Percentiles rank a stretch among this genome's conserved stretches.
These are phyloP conservation scores for Acronicta psi DNA, from an alignment of 2,888 invertebrate species.

Conservation along the genomic window DNA sequence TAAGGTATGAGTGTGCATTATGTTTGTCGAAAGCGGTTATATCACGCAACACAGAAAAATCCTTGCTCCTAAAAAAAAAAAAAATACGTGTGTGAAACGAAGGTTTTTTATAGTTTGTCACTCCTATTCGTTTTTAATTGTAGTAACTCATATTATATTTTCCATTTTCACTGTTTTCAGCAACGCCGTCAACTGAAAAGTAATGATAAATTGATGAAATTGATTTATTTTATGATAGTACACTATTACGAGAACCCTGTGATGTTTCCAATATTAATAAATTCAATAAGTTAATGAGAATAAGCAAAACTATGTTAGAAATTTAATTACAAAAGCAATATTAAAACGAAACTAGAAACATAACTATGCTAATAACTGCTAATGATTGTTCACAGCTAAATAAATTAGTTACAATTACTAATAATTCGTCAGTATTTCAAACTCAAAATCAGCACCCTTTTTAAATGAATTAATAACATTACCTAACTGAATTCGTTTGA, in stretches of 20 bases:
- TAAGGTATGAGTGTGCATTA: no score
- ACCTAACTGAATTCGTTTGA: constrained; percentile 19
- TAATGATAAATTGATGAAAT: not conserved
- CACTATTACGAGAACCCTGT: not conserved
- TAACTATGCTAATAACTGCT: constrained; percentile 3
- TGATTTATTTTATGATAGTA: not conserved
- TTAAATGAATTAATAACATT: constrained; percentile 9
- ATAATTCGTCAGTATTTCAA: constrained; percentile 7
- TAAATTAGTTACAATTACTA: constrained; percentile 3
- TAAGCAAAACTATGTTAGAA: not conserved
- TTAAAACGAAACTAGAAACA: not conserved
- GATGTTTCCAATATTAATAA: not conserved
- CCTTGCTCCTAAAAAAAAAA: no score
- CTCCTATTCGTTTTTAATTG: not conserved
- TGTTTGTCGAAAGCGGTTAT: no score
- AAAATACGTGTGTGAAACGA: no score
- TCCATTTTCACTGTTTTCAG: not conserved
- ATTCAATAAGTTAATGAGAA: not conserved
- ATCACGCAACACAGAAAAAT: no score
- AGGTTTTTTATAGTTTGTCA: no score
- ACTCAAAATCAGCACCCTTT: constrained; percentile 10
- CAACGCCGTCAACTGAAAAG: not conserved
- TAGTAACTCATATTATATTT: not conserved
- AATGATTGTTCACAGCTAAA: not conserved
- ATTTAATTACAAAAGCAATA: not conserved